Evolutionary conservation across 2,888 invertebrate genomes (phyloP), one percentile per base, ranked within the genome.

Genomic region (Synergus japonicus): DNA sequence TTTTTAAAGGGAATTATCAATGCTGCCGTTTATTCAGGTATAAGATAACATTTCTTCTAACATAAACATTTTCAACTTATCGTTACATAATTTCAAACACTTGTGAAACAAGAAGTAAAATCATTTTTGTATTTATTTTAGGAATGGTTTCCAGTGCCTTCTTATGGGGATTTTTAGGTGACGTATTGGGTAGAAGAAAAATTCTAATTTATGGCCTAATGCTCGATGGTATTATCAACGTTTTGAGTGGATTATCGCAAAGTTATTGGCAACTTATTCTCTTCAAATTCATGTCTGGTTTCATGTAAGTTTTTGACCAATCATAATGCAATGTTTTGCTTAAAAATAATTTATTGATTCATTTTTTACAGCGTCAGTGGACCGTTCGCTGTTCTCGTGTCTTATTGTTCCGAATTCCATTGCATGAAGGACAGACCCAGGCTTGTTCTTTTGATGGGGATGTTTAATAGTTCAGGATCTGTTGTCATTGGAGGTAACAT

Each of bases 121-220:
- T 5, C 5, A 7, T 37, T 5, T 37, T 5, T 37, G 54, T 65
- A 18, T 64, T 41, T 18, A 9, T 79, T 80, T 76, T 69, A 96
- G 96, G 96, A 37, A 97, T 96, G 96, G 95, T 96, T 79, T 93
- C 94, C 0, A 96, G 96, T 76, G 96, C 96, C 0, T 93, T 96
- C 89, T 82, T 96, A 5, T 97, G 97, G 96, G 97, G 97, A 0
- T 96, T 95, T 88, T 90, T 96, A 8, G 95, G 96, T 0, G 97
- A 97, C 89, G 95, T 95, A 0, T 93, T 95, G 80, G 97, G 97
- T 9, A 93, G 97, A 69, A 94, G 93, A 81, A 94, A 94, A 86
- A 94, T 97, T 80, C 92, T 97, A 81, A 92, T 95, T 10, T 94
- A 94, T 88, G 96, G 96, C 0, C 96, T 94, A 88, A 88, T 96